Percentiles rank a stretch among this genome's conserved stretches.
phyloP scores from a whole-genome alignment of 2,888 invertebrate genomes.

The Tenthredo mesomela region DNA sequence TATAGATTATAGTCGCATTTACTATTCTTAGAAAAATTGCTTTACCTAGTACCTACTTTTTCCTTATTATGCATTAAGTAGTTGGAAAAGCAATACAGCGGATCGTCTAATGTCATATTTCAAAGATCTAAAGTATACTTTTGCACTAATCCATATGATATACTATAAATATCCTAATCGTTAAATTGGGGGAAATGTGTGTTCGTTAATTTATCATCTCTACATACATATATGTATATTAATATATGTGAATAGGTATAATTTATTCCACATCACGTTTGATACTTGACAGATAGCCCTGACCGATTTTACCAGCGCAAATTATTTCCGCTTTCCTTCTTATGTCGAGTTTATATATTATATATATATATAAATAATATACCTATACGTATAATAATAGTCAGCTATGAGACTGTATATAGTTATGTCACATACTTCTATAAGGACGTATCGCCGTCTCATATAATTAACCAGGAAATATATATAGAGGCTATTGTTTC shows the following conservation, averaged over 20 bases:
- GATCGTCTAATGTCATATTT: background rate
- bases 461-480: constrained; percentile 1
- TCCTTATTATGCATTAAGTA: background rate
- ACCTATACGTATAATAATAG: background rate
- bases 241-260: background rate
- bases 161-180: background rate
- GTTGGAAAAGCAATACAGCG: background rate
- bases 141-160: background rate
- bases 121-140: background rate
- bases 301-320: constrained; percentile 28
- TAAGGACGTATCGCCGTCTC: constrained; percentile 11
- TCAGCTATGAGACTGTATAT: background rate
- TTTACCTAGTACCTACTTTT: background rate
- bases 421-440: background rate
- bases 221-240: no score
- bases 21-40: background rate
- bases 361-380: background rate
- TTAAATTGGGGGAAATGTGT: background rate
- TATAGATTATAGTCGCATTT: background rate
- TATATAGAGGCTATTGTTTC: constrained; percentile 17
- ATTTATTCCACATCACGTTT: constrained; percentile 37
- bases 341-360: background rate
- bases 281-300: constrained; percentile 37
- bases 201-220: background rate
- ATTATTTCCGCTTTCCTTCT: constrained; percentile 36